Base-by-base conservation (phyloP, 2,888 invertebrate species). In the Apomyelois bistriatella region DNA sequence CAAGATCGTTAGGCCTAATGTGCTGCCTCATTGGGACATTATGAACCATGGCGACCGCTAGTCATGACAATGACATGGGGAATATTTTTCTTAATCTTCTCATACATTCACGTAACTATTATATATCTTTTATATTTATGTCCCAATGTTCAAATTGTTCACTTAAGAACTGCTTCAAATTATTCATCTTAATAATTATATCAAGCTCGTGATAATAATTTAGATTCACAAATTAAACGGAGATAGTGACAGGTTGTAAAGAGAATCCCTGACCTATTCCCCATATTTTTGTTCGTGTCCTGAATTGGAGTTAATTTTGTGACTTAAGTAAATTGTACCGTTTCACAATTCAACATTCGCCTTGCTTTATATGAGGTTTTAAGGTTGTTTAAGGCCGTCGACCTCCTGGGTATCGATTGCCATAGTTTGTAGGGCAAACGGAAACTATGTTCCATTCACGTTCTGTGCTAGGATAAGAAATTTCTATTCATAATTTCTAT, bases 351-450 rank as follows among this genome's bases (percentile, higher is more conserved):
- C 58, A 66, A 62, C 66, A 69, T 68, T 65, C 58, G 65, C 60
- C 64, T 67, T 70, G 73, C 59, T 70, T 72, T 56, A 75, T 66
- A 70, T 72, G 68, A 70, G 68, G 71, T 58, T 58, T 57, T 60
- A 62, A 59, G 64, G 62, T 56, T 60, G 56, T 65, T 54, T 71
- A 69, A 62, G 82, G 78, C 68, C 80, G 69, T 74, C 71, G 79
- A 81, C 79, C 82, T 60, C 65, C 57, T 61, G 56, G 53, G 55
- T 70, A 82, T 81, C 71, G 81, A 85, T 83, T 77, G 64, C 61
- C 49, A 51, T 51, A 60, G 66, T 79, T 82, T 76, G 65, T 79
- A 72, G 81, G 76, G 66, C 78, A 60, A 69, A 54, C 69, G 71
- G 73, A 71, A 74, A 70, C 62, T 59, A 49, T 43, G 48, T 10